Evolutionary conservation across 1,140 invertebrate species (phyloP).

Genomic region (Zelostemma sp.): DNA sequence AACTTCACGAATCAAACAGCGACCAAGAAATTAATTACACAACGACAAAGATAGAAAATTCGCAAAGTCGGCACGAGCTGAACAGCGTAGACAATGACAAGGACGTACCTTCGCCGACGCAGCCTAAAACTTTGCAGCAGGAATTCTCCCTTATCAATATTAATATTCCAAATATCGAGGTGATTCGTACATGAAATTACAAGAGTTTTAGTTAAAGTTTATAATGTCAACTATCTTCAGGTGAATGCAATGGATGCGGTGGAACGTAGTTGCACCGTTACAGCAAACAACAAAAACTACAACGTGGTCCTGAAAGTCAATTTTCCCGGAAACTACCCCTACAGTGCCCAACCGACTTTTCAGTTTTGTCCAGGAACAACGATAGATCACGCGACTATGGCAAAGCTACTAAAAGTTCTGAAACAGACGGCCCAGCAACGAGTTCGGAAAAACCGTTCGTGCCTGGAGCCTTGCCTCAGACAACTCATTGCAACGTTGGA

Average conservation of each 20-base stretch:
- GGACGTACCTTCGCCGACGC: slow-evolving; percentile 64
- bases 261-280: slow-evolving; percentile 81
- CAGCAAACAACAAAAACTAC: slow-evolving; percentile 79
- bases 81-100: slow-evolving; percentile 57
- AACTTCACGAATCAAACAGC: slow-evolving; percentile 59
- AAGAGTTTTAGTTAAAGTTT: too few relatives aligned
- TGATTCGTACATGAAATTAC: slow-evolving; percentile 68
- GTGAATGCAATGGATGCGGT: slow-evolving; percentile 77
- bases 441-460: slow-evolving; percentile 82
- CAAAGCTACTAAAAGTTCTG: slow-evolving; percentile 78
- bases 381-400: slow-evolving; percentile 73
- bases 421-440: slow-evolving; percentile 81
- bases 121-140: slow-evolving; percentile 80
- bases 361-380: slow-evolving; percentile 76
- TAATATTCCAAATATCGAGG: slow-evolving; percentile 87
- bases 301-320: slow-evolving; percentile 82
- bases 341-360: slow-evolving; percentile 79
- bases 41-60: slow-evolving; percentile 52
- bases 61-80: slow-evolving; percentile 48
- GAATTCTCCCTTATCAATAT: slow-evolving; percentile 90
- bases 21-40: slow-evolving; percentile 60
- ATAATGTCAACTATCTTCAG: too few relatives aligned
- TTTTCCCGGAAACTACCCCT: slow-evolving; percentile 85
- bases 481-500: slow-evolving; percentile 80
- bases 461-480: slow-evolving; percentile 84